Evolutionary conservation across 2,797 vertebrate species (phyloP), one percentile per base, ranked within the genome.

Genomic region (Nannoperca australis): DNA sequence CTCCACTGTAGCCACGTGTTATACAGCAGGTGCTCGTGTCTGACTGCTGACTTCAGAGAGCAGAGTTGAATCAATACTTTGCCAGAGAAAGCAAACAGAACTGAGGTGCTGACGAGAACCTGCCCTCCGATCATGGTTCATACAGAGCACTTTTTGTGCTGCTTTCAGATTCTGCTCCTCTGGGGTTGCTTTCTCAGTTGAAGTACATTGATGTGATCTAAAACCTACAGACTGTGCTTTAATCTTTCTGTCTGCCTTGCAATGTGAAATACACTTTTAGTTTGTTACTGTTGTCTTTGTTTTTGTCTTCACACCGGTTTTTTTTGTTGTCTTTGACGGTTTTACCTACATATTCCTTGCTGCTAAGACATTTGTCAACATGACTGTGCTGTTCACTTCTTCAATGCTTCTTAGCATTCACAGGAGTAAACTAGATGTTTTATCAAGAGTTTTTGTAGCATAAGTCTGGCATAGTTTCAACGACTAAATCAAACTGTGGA

Each of bases 61-160:
- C 79, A 73, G 79, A 67, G 77, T 49, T 82, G 58, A 89, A 91
- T 93, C 91, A 87, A 92, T 91, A 89, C 81, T 88, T 87, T 88
- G 60, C 78, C 68, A 88, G 79, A 81, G 79, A 85, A 84, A 85
- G 84, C 65, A 87, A 88, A 88, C 73, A 83, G 82, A 77, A 66
- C 11, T 17, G 78, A 88, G 84, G 73, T 87, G 85, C 86, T 85
- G 85, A 85, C 53, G 56, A 79, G 75, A 69, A 74, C 47, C 76
- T 75, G 71, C 88, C 85, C 81, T 66, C 60, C 59, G 47, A 88
- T 88, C 86, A 79, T 78, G 80, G 78, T 79, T 85, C 76, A 78
- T 20, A 73, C 87, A 78, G 83, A 76, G 83, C 73, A 79, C 50
- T 72, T 84, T 84, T 68, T 73, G 62, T 70, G 88, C 75, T 83